Evolutionary conservation across 2,888 invertebrate species (phyloP).

Genomic region (Caenorhabditis imperialis): DNA sequence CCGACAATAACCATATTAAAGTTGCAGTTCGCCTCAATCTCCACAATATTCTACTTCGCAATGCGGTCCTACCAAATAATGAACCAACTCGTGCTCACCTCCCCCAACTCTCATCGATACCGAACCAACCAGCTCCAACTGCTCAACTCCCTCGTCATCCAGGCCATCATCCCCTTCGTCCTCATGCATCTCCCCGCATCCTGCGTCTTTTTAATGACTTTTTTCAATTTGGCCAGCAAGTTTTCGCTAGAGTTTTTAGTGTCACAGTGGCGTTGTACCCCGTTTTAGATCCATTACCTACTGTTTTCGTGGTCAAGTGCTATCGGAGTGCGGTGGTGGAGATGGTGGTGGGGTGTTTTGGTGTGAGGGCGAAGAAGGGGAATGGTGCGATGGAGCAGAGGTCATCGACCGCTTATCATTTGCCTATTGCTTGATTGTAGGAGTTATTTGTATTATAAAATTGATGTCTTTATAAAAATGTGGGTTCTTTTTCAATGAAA

Average conservation of each 20-base stretch:
- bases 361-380: too few species aligned
- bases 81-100: conserved; percentile 20
- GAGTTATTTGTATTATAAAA: too few species aligned
- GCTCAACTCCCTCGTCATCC: conserved; percentile 27
- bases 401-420: too few species aligned
- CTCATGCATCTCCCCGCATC: conserved; percentile 37
- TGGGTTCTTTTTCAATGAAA: too few species aligned
- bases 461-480: too few species aligned
- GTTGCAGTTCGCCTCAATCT: conserved; percentile 23
- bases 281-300: conserved; percentile 29
- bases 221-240: conserved; percentile 23
- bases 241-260: conserved; percentile 27
- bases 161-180: conserved; percentile 30
- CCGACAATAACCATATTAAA: background rate
- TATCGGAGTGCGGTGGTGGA: conserved; percentile 7
- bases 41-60: conserved; percentile 25
- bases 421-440: too few species aligned
- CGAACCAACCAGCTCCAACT: conserved; percentile 21
- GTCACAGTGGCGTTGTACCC: conserved; percentile 35
- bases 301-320: conserved; percentile 29
- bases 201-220: conserved; percentile 23
- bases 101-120: conserved; percentile 15
- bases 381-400: too few species aligned
- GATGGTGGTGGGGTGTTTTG: too few species aligned
- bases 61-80: conserved; percentile 18